Evolutionary conservation across 2,797 vertebrate species (phyloP), one percentile per base, ranked within the genome.

Genomic region (Lithobates sylvaticus): DNA sequence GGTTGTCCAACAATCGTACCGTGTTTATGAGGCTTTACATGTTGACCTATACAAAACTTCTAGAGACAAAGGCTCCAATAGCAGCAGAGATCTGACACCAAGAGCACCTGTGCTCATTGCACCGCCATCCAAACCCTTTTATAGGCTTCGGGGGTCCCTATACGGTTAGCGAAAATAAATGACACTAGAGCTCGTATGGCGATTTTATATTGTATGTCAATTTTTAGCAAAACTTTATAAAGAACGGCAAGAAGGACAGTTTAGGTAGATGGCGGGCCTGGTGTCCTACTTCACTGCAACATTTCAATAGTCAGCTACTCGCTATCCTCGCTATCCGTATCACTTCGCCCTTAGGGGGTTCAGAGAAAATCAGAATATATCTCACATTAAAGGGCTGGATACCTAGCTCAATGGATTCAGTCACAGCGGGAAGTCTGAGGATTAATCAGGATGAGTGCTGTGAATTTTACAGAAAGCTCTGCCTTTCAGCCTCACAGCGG

Each of bases 361-460:
- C 86, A 32, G 79, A 91, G 92, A 81, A 89, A 73, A 90, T 70
- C 90, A 64, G 90, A 91, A 89, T 84, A 91, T 90, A 89, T 90
- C 84, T 87, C 10, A 76, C 89, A 78, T 91, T 90, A 88, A 86
- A 91, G 92, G 89, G 9, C 83, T 58, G 42, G 88, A 89, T 89
- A 90, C 92, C 89, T 75, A 82, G 89, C 87, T 71, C 84, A 15
- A 27, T 83, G 88, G 90, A 88, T 85, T 89, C 88, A 89, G 86
- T 75, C 92, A 1, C 93, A 89, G 94, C 89, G 9, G 94, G 92
- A 73, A 27, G 79, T 89, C 91, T n/a, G 68, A 83, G 93, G 89
- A 92, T 93, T 93, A 93, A 92, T 90, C 89, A 83, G 89, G 86
- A 86, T 71, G 90, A 76, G 91, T 36, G 92, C 91, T 92, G 91